Evolutionary conservation across 2,797 vertebrate species (phyloP), one percentile per base, ranked within the genome.

Genomic region (Prionace glauca): DNA sequence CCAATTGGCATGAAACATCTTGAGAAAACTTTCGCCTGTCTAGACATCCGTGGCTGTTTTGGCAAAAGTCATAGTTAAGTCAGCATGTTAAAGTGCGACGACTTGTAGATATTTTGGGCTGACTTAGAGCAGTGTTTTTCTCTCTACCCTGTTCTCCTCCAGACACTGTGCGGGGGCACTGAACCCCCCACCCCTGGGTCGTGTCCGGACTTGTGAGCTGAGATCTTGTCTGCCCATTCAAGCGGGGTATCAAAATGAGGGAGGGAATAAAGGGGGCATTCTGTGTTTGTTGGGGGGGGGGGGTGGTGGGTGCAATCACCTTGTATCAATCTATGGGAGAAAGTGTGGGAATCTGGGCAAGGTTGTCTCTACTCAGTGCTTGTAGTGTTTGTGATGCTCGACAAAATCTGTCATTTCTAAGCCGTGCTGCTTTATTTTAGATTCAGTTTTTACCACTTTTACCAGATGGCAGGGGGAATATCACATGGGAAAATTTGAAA

Each of bases 11-110:
- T 14, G 69, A 67, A 36, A 36, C n/a, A 22, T 11, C 4, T 32
- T 92, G 90, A 41, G 62, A 92, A 92, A 92, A 92, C 90, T 3
- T 69, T 92, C 9, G 18, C 9, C 90, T 69, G 65, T 92, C 62
- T 69, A 92, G 90, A 92, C 90, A 92, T 67, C 65, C 90, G 69
- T 92, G 67, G n/a, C 62, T 92, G 62, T 92, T 92, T 84, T 67
- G 90, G 18, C n/a, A 92, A 67, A 67, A 18, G 41, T 18, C 1
- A 9, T 92, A 22, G n/a, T 62, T 67, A 69, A 92, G 62, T 92
- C 90, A 92, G 90, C 90, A 41, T 9, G 16, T 20, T 69, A 36
- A 67, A 36, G 62, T n/a, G 65, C 36, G n/a, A 67, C 69, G 90
- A 92, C 36, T 36, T 92, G n/a, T 92, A n/a, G 62, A 92, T 67